These are phyloP conservation scores for Muscicapa striata DNA, from an alignment of 2,797 vertebrate genomes.

Conservation along the genomic window DNA sequence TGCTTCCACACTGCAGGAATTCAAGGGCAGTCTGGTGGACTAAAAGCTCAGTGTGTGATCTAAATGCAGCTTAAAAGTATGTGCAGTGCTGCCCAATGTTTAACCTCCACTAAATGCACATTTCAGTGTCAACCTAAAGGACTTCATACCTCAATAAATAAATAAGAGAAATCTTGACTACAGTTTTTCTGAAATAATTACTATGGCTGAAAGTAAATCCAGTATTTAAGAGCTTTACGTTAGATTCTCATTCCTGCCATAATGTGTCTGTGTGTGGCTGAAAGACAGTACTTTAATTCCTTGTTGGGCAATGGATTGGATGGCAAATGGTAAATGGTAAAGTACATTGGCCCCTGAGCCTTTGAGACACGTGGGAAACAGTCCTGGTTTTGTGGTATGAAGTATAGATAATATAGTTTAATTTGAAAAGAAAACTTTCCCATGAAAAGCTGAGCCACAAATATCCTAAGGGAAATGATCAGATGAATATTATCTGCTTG, in stretches of 20 bases:
- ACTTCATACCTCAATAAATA: neutral
- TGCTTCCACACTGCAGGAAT: neutral
- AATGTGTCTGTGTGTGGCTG: neutral
- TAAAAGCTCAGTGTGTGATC: neutral
- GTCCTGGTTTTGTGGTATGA: neutral
- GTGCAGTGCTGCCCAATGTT: neutral
- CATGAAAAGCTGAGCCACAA: slow-evolving; percentile 28
- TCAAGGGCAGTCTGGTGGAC: neutral
- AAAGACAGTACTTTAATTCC: neutral
- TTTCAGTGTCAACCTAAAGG: neutral
- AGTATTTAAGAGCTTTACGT: neutral
- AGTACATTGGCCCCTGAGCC: neutral
- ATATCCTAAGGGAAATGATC: slow-evolving; percentile 43
- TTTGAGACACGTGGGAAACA: neutral
- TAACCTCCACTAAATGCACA: neutral
- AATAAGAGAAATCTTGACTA: neutral
- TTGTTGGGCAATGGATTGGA: neutral
- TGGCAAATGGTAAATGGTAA: neutral
- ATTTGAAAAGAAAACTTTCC: slow-evolving; percentile 50
- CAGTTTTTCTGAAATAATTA: neutral
- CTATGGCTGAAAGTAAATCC: neutral
- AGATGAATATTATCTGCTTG: slow-evolving; percentile 38
- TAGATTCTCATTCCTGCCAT: neutral
- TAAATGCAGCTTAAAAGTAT: neutral
- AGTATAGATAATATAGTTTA: neutral